phyloP scores from a whole-genome alignment of 2,113 vertebrate species.

The Ibidorhyncha struthersii region DNA sequence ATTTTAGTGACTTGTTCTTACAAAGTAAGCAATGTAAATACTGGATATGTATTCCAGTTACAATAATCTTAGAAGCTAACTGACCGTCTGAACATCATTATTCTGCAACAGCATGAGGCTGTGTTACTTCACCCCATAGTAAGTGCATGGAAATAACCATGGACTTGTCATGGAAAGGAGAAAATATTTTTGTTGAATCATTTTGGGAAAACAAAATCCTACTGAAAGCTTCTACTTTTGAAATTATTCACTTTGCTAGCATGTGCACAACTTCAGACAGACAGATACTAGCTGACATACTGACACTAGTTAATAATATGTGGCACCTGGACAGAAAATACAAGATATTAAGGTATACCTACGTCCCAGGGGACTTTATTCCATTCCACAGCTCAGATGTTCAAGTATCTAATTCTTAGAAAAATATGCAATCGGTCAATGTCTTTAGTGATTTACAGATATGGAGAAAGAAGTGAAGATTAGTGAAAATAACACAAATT shows the following conservation, averaged over 20 bases:
- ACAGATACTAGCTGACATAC: neutral
- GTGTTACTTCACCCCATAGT: neutral
- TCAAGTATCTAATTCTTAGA: neutral
- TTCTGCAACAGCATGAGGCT: neutral
- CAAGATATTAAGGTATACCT: neutral
- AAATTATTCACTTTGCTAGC: neutral
- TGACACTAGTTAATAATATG: neutral
- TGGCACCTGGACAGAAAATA: neutral
- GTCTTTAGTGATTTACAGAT: neutral
- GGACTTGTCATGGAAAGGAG: neutral
- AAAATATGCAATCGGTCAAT: neutral
- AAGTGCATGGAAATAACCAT: neutral
- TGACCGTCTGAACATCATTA: neutral
- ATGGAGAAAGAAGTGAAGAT: neutral
- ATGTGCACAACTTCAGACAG: neutral
- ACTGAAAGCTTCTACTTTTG: neutral
- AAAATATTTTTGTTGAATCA: neutral
- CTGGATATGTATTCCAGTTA: neutral
- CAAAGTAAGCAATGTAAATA: neutral
- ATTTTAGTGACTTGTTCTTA: neutral
- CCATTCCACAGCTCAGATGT: neutral
- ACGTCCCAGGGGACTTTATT: neutral
- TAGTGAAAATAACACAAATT: neutral
- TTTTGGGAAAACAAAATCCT: neutral
- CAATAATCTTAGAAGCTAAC: neutral